Conservation (phyloP, 2,113 vertebrate species). For the Ctenodactylus gundi region DNA sequence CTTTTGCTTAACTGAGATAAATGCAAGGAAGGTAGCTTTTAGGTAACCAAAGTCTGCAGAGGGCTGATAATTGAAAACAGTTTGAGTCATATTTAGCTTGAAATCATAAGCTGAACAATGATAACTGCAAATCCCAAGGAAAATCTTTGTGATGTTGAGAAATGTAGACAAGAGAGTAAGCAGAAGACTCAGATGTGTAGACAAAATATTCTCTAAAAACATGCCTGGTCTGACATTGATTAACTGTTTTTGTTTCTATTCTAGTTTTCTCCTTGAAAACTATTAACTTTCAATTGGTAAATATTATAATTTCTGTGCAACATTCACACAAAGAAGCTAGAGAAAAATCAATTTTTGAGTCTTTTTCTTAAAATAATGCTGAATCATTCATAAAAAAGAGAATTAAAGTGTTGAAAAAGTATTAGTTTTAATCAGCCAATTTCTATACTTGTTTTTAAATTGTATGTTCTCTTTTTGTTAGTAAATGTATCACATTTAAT, state of each 20-base stretch:
- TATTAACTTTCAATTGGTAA: background rate
- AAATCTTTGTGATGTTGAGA: constrained; percentile 8
- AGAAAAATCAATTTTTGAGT: background rate
- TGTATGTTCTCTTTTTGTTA: background rate
- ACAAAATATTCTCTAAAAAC: constrained; percentile 25
- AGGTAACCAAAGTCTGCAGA: background rate
- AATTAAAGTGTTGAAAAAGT: constrained; percentile 37
- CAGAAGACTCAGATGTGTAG: background rate
- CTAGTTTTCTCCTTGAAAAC: background rate
- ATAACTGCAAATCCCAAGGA: background rate
- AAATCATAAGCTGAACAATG: constrained; percentile 38
- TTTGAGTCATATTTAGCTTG: background rate
- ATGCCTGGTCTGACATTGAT: background rate
- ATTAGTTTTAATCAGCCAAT: background rate
- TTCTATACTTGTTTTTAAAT: background rate
- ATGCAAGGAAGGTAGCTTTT: background rate
- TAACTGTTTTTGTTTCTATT: constrained; percentile 12
- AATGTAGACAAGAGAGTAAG: constrained; percentile 37
- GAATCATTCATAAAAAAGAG: background rate
- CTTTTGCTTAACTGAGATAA: background rate
- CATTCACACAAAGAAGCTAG: background rate
- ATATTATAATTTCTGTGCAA: background rate
- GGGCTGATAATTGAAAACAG: background rate
- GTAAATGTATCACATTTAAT: constrained; percentile 15
- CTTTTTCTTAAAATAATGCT: background rate